phyloP scores from a whole-genome alignment of 2,113 vertebrate species.

The Macrotus californicus region DNA sequence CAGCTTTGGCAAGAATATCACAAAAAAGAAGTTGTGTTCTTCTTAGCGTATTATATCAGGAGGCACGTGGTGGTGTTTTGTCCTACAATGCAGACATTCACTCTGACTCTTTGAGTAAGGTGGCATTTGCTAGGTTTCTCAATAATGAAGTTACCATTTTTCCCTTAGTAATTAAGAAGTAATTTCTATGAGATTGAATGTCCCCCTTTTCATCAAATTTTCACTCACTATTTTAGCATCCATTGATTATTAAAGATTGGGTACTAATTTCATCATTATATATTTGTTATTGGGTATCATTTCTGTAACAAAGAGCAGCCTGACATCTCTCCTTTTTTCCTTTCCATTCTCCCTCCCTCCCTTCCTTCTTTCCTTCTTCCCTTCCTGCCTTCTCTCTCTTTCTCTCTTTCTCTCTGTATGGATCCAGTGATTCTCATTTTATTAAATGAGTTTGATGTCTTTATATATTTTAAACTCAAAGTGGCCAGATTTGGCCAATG shows the following conservation, averaged over 20 bases:
- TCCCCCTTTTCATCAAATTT: background rate
- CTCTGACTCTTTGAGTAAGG: background rate
- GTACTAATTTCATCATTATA: background rate
- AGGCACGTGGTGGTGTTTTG: background rate
- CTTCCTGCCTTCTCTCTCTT: background rate
- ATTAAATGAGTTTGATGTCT: background rate
- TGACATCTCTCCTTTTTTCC: background rate
- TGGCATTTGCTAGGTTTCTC: background rate
- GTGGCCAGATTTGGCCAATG: background rate
- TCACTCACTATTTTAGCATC: background rate
- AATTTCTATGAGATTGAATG: background rate
- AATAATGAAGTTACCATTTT: background rate
- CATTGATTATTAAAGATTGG: background rate
- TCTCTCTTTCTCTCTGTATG: background rate
- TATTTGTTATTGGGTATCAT: background rate
- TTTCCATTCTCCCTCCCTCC: background rate
- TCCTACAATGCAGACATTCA: background rate
- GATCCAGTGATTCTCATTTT: background rate
- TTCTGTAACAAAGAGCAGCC: background rate
- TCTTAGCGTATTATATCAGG: background rate
- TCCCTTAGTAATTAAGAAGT: background rate
- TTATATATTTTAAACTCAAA: background rate
- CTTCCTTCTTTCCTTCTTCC: too few relatives aligned
- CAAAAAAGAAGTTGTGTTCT: background rate
- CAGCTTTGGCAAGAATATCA: background rate